phyloP scores from a whole-genome alignment of 2,888 invertebrate species.

The Antheraea assamensis region DNA sequence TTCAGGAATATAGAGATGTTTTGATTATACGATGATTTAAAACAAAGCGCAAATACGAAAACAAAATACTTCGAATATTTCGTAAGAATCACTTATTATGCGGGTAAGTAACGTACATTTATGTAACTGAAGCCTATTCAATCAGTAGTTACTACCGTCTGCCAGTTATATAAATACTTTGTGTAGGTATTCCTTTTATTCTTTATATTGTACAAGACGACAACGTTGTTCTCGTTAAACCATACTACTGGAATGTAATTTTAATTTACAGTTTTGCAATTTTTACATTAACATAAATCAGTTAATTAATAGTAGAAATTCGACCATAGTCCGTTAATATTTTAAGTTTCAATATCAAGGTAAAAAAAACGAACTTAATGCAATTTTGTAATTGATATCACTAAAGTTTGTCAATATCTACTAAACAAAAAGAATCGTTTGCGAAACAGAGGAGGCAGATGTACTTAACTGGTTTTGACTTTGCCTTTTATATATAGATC shows the following conservation, averaged over 20 bases:
- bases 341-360: too few species aligned
- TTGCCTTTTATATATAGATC: too few species aligned
- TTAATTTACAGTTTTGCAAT: not conserved
- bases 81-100: slow-evolving; percentile 60
- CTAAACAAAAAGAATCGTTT: too few species aligned
- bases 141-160: slow-evolving; percentile 65
- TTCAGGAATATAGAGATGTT: not conserved
- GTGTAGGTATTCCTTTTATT: slow-evolving; percentile 33
- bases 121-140: slow-evolving; percentile 76
- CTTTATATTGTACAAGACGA: not conserved
- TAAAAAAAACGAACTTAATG: too few species aligned
- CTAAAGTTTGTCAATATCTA: too few species aligned
- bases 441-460: too few species aligned
- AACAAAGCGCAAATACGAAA: not conserved
- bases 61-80: slow-evolving; percentile 53
- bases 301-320: too few species aligned
- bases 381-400: too few species aligned
- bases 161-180: slow-evolving; percentile 61
- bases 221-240: not conserved
- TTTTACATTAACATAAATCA: not conserved
- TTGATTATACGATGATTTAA: not conserved
- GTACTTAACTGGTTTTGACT: too few species aligned
- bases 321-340: too few species aligned
- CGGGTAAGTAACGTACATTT: slow-evolving; percentile 67
- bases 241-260: not conserved